A percentile compares a stretch with the other conserved stretches of the same genome.
Evolutionary conservation across 2,797 vertebrate species (phyloP).

Genomic region (Tinamus major): DNA sequence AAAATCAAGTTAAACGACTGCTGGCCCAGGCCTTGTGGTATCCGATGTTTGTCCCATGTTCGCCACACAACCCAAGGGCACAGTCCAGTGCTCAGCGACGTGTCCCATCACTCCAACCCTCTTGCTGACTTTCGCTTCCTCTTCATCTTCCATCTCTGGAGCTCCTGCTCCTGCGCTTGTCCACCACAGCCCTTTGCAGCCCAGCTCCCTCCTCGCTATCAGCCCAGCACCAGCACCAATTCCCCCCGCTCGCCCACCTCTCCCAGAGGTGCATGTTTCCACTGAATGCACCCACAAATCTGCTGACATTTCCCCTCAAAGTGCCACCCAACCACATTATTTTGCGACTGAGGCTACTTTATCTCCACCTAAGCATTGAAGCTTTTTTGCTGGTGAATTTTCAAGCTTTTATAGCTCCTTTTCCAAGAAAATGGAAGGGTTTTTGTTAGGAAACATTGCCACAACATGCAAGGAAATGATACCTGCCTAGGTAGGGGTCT

Average conservation of each 20-base stretch:
- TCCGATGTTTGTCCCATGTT: not conserved
- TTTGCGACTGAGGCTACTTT: accelerated
- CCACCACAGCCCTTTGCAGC: not conserved
- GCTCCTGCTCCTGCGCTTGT: not conserved
- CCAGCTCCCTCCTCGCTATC: too few relatives aligned
- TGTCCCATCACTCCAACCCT: not conserved
- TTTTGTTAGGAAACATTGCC: not conserved
- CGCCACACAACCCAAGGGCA: accelerated
- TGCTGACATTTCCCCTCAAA: not conserved
- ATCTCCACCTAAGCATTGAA: not conserved
- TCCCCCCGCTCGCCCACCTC: accelerated
- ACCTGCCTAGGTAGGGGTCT: not conserved
- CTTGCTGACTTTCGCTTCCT: accelerated
- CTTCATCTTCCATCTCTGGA: accelerated
- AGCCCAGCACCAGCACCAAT: accelerated
- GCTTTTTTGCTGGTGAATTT: not conserved
- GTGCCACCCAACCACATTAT: accelerated
- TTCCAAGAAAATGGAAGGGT: not conserved
- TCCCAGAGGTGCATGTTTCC: accelerated
- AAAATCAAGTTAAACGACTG: not conserved
- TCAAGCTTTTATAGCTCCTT: not conserved
- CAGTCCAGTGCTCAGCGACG: accelerated
- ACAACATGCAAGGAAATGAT: not conserved
- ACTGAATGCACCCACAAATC: accelerated
- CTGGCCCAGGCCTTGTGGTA: accelerated